A percentile compares a stretch with the other conserved stretches of the same genome.
These are phyloP conservation scores for Hyalella azteca DNA, from an alignment of 2,888 invertebrate species.

Conservation along the genomic window DNA sequence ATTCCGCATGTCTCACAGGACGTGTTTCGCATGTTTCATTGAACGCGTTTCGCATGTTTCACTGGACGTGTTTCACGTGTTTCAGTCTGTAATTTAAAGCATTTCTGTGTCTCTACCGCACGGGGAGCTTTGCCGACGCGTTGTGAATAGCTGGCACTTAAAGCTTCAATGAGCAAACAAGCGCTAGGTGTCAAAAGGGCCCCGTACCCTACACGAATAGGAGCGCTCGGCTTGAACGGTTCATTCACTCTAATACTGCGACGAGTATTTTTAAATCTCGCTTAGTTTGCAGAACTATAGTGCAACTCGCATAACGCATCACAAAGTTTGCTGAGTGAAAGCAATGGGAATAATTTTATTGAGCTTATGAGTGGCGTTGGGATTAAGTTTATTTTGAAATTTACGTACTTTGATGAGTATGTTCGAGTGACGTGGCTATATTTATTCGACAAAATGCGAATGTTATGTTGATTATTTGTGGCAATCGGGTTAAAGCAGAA, in stretches of 20 bases:
- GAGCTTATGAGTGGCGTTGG: too few relatives aligned
- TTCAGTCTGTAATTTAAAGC: too few relatives aligned
- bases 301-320: too few relatives aligned
- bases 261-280: neutral
- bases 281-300: neutral
- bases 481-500: too few relatives aligned
- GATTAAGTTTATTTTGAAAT: too few relatives aligned
- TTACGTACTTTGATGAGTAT: too few relatives aligned
- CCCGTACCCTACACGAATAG: neutral
- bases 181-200: neutral
- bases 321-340: too few relatives aligned
- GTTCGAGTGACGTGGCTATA: too few relatives aligned
- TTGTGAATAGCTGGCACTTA: slow-evolving; percentile 7
- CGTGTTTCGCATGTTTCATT: neutral
- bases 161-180: slow-evolving; percentile 18
- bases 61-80: neutral
- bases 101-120: neutral
- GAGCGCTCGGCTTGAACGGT: neutral
- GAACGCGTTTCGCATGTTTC: neutral
- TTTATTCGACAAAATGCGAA: too few relatives aligned
- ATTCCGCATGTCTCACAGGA: too few relatives aligned
- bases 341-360: too few relatives aligned
- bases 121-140: neutral
- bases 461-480: too few relatives aligned
- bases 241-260: neutral